Base-by-base conservation (phyloP, 2,797 vertebrate species). In the Poecilia picta region DNA sequence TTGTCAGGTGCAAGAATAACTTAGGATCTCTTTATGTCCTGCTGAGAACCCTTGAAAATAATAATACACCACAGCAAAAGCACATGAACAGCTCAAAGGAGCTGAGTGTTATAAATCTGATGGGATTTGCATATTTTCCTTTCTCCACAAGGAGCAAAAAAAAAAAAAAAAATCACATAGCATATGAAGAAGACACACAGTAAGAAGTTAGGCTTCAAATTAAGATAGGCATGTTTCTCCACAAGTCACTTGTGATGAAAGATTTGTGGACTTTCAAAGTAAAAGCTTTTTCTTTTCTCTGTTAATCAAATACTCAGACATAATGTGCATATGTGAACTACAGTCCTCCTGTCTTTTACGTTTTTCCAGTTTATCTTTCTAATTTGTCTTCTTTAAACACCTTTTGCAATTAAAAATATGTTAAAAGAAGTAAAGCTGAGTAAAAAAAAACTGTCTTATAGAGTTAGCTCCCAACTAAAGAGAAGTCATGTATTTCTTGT, bases 31-130 rank as follows among this genome's bases (percentile, higher is more conserved):
- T 94, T 93, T 92, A 92, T 90, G 92, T 92, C 93, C 93, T 74
- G 92, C 93, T 93, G 92, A 92, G 93, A 94, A 94, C 92, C 91
- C 92, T 94, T 93, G 90, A 94, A 93, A 93, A 90, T 95, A 94
- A 94, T 91, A 92, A 94, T 84, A 90, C 89, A 87, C 78, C 86
- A 85, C 89, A 90, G 89, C 85, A 92, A 90, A 88, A 87, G 89
- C 89, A 85, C 86, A 89, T 82, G 83, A 88, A 85, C 89, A 82
- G 84, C 89, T 91, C 87, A 93, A 93, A 93, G 88, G 81, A 86
- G 59, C 57, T 33, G 87, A 94, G 93, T 91, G 92, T 91, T 93
- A 92, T 92, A 93, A 93, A 95, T 95, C 84, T 90, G 89, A 89
- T 85, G 89, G 92, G 90, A 94, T 95, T 94, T 92, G 91, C 92